Evolutionary conservation across 2,888 invertebrate species (phyloP).

Genomic region (Pachymerium ferrugineum): DNA sequence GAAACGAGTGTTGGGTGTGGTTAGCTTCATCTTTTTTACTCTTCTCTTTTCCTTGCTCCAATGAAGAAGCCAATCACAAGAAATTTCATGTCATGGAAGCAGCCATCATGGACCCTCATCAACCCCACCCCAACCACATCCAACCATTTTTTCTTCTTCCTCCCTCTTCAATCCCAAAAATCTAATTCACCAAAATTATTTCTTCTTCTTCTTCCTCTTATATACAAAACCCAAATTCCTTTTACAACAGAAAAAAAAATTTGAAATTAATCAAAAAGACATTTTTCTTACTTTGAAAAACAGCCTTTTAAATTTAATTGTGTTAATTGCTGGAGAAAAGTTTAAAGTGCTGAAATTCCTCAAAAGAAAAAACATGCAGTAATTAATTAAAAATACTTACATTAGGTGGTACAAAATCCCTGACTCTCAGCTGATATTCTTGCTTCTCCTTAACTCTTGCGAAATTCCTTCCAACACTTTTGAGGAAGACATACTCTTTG

Average conservation of each 20-base stretch:
- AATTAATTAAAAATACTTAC: not conserved
- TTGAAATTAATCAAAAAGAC: too few species aligned
- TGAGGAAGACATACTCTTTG: conserved; percentile 3
- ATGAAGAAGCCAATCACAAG: conserved; percentile 6
- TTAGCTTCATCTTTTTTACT: conserved; percentile 13
- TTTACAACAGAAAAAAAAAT: too few species aligned
- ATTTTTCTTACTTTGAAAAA: too few species aligned
- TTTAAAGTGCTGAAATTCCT: too few species aligned
- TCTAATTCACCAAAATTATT: not conserved
- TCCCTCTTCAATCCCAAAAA: not conserved
- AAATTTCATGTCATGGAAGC: conserved; percentile 4
- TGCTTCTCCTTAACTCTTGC: conserved; percentile 12
- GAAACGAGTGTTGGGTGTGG: conserved; percentile 1
- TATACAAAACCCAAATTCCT: not conserved
- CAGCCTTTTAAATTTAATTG: too few species aligned
- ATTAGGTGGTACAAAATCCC: conserved; percentile 23
- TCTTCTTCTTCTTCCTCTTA: not conserved
- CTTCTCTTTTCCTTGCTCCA: not conserved
- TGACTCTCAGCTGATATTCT: conserved; percentile 22
- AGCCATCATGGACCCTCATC: conserved; percentile 3
- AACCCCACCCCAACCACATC: not conserved
- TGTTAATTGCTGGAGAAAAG: too few species aligned
- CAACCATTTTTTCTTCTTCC: too few species aligned
- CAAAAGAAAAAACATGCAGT: not conserved
- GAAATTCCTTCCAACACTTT: conserved; percentile 22